Evolutionary conservation across 23 tunicate species (phyloP), one percentile per base, ranked within the genome.

Genomic region (Botrylloides violaceus): DNA sequence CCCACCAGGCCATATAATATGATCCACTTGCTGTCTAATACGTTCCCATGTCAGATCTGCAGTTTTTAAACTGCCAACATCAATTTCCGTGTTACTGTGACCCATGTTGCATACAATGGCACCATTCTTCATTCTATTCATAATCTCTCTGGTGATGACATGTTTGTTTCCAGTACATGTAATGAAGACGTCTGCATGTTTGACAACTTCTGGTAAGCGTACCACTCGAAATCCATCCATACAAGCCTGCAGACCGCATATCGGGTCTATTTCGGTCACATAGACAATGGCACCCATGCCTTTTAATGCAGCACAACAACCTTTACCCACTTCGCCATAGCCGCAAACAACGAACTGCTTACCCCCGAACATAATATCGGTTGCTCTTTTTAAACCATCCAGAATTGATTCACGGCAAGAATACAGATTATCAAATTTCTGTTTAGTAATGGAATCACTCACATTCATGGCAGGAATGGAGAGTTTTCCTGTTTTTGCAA

Each of bases 301-400:
- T 27, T 59, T 59, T 18, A 59, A 59, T 59, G 65, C 65, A 9
- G 65, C 65, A 24, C 30, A 59, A 27, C 65, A 59, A 18, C 65
- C 65, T 59, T 59, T 59, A 9, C 65, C 65, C 30, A 59, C 65
- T 59, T 59, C 65, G n/a, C 65, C 65, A 20, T 59, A 59, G 9
- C 65, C 65, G n/a, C 65, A 59, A 7, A 59, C 31, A 6, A 59
- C 9, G 9, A 59, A 7, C 65, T 59, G 65, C n/a, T 59, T 59
- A 7, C 65, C 65, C 12, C 65, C 65, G 65, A 59, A 59, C 65
- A 59, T 59, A 27, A 59, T 20, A 18, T 59, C 65, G 18, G 65
- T 59, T 6, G 65, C 18, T 9, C 65, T 12, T 20, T 59, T 59
- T 18, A 59, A 27, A 25, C 65, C 65, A 20, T 59, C 65, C 9